Evolutionary conservation across 2,113 vertebrate species (phyloP), one percentile per base, ranked within the genome.

Genomic region (Eclectus roratus): DNA sequence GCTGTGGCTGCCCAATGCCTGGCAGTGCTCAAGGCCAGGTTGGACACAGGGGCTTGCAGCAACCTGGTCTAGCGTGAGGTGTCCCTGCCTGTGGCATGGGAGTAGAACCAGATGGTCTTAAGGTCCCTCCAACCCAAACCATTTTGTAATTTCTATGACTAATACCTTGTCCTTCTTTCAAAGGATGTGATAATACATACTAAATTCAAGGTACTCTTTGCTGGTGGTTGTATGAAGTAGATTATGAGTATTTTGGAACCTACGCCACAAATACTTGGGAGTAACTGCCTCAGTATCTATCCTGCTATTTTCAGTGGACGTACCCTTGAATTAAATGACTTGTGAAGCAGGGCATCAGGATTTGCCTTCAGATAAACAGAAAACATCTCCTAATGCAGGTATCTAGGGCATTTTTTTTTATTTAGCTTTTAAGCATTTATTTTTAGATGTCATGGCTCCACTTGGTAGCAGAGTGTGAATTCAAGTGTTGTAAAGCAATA

Each of bases 401-500:
- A 92, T 91, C 88, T 90, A 55, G 95, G 91, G 64, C 85, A n/a
- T 70, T 88, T 61, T 89, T 70, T 55, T 66, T 69, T 80, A 31
- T 93, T 92, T 80, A 47, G 89, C 92, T 94, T 96, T 95, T 93
- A 95, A 83, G 77, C 56, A 44, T 95, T 97, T 96, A 91, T 96
- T 91, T 97, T 95, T 94, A 93, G 93, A 80, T 94, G 74, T 31
- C 76, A 23, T 71, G 88, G 85, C 87, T 95, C 77, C 85, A 79
- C 64, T 94, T 85, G 89, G 87, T 92, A 79, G 78, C 76, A 8
- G 82, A 88, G 84, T 85, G 89, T 94, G 95, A 96, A 96, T 95
- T 86, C 89, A 89, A 94, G 93, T 91, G 80, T 71, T 95, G 91
- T 94, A 81, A 94, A 96, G 96, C 93, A 97, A 89, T 91, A 96